Percentiles rank a stretch among this genome's conserved stretches.
Evolutionary conservation across 2,113 vertebrate species (phyloP).

Genomic region (Chaetura pelagica): DNA sequence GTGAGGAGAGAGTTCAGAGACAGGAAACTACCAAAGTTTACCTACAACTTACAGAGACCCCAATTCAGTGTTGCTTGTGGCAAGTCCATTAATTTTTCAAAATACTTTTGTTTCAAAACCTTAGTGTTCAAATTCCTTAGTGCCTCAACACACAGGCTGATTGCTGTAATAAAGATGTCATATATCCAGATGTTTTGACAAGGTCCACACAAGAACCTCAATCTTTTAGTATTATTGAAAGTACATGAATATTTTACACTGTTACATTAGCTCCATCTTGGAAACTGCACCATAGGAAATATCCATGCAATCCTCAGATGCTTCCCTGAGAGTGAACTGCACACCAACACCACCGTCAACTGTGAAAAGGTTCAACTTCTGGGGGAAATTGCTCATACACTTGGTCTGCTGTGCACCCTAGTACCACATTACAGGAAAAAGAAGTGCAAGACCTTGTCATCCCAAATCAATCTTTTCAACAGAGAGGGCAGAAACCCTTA

Average conservation of each 20-base stretch:
- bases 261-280: background rate
- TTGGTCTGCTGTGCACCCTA: background rate
- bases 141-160: fast-evolving
- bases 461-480: background rate
- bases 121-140: background rate
- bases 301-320: background rate
- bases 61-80: background rate
- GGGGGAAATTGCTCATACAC: background rate
- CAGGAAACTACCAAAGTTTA: background rate
- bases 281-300: background rate
- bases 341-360: background rate
- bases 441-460: background rate
- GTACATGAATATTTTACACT: background rate
- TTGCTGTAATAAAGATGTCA: background rate
- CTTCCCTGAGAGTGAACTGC: background rate
- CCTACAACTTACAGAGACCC: background rate
- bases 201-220: background rate
- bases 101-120: background rate
- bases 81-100: background rate
- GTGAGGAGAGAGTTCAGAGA: background rate
- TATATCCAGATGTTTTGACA: background rate
- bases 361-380: background rate
- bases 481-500: background rate
- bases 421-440: background rate
- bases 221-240: background rate